phyloP scores from a whole-genome alignment of 2,888 invertebrate genomes.

The Pantelozetes paolii region DNA sequence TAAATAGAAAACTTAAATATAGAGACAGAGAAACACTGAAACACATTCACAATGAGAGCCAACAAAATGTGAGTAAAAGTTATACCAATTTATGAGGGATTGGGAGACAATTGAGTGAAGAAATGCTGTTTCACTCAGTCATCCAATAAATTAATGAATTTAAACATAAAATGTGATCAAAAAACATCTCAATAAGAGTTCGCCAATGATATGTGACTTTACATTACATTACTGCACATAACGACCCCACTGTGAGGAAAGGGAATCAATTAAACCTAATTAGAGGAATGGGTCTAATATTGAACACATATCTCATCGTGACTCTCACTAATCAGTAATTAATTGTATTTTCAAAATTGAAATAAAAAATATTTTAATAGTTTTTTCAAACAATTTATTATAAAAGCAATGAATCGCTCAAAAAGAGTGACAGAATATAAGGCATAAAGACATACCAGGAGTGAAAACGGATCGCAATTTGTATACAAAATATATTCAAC shows the following conservation, averaged over 20 bases:
- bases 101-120: not conserved
- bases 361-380: not conserved
- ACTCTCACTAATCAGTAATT: constrained; percentile 26
- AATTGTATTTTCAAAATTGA: not conserved
- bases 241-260: constrained; percentile 2
- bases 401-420: not conserved
- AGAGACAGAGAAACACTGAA: not conserved
- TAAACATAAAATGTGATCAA: not conserved
- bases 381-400: not conserved
- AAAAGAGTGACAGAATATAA: not conserved
- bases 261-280: constrained; percentile 34
- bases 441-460: constrained; percentile 25
- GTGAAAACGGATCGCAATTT: not conserved
- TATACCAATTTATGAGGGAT: not conserved
- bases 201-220: constrained; percentile 2
- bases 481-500: constrained; percentile 8
- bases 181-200: not conserved
- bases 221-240: not conserved
- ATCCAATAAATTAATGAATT: not conserved
- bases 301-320: constrained; percentile 17
- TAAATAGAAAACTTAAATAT: constrained; percentile 15
- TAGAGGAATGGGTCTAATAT: constrained; percentile 1
- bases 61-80: not conserved
- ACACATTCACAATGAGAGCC: constrained; percentile 1
- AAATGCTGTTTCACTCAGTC: not conserved